These are phyloP conservation scores for Anhinga anhinga DNA, from an alignment of 2,113 vertebrate species.

Conservation along the genomic window DNA sequence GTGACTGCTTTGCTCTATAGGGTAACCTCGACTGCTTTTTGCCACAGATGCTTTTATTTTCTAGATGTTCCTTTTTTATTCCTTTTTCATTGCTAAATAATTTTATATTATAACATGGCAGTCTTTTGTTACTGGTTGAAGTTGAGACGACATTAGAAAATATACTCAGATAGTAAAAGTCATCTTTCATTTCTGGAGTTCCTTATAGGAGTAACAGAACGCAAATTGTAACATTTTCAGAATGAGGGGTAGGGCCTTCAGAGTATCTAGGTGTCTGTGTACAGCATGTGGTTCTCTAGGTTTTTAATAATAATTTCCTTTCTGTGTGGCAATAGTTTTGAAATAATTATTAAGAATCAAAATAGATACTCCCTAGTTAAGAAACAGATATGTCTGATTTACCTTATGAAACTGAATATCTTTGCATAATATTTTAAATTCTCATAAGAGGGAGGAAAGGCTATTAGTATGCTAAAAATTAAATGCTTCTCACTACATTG, in stretches of 20 bases:
- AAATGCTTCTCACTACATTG: not conserved
- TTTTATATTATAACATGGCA: not conserved
- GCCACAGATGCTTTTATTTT: not conserved
- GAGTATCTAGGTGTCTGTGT: not conserved
- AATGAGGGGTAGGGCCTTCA: not conserved
- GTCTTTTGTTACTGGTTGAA: not conserved
- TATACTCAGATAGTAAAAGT: fast-evolving
- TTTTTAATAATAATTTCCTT: not conserved
- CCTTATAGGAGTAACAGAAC: not conserved
- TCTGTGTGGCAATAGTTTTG: not conserved
- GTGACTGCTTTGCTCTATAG: not conserved
- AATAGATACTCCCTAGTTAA: not conserved
- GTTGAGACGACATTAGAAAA: not conserved
- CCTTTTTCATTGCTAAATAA: not conserved
- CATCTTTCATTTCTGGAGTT: not conserved
- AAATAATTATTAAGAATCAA: not conserved
- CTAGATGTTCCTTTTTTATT: not conserved
- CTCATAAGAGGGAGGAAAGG: not conserved
- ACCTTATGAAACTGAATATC: not conserved
- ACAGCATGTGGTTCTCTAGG: not conserved
- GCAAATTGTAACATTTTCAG: not conserved
- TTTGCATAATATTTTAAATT: not conserved
- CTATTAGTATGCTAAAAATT: not conserved
- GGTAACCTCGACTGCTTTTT: not conserved
- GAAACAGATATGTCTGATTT: not conserved